Percentiles rank a stretch among this genome's conserved stretches.
These are phyloP conservation scores for Plagodis pulveraria DNA, from an alignment of 2,888 invertebrate species.

Conservation along the genomic window DNA sequence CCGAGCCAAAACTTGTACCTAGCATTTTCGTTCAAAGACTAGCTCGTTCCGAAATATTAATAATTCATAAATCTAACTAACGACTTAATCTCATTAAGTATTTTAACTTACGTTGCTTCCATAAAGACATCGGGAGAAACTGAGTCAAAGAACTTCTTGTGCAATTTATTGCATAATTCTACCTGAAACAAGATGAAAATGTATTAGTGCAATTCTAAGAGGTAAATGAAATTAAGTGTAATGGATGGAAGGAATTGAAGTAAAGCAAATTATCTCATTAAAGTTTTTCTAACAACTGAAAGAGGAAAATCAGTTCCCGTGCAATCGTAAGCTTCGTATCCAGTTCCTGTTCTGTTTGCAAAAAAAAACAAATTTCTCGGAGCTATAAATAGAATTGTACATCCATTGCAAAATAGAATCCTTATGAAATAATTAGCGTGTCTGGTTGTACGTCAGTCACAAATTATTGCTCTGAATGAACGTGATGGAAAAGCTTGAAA, in stretches of 20 bases:
- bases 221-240: constrained; percentile 15
- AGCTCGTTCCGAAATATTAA: constrained; percentile 16
- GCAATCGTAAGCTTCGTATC: no score
- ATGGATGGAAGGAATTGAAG: background rate
- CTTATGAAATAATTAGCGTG: no score
- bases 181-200: constrained; percentile 83
- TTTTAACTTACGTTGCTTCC: constrained; percentile 75
- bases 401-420: no score
- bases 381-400: no score
- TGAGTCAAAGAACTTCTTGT: constrained; percentile 74
- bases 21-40: constrained; percentile 37
- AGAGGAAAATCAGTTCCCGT: no score
- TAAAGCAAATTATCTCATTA: background rate
- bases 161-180: constrained; percentile 84
- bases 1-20: constrained; percentile 33
- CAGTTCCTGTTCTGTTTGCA: no score
- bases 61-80: constrained; percentile 38
- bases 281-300: no score
- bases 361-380: no score
- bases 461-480: no score
- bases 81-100: constrained; percentile 57
- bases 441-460: no score
- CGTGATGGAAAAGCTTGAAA: no score
- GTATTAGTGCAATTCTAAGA: constrained; percentile 72
- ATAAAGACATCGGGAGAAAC: constrained; percentile 60